These are phyloP conservation scores for Zoroaster sp. DNA, from an alignment of 53 echinoderm and acorn worm species.

Conservation along the genomic window DNA sequence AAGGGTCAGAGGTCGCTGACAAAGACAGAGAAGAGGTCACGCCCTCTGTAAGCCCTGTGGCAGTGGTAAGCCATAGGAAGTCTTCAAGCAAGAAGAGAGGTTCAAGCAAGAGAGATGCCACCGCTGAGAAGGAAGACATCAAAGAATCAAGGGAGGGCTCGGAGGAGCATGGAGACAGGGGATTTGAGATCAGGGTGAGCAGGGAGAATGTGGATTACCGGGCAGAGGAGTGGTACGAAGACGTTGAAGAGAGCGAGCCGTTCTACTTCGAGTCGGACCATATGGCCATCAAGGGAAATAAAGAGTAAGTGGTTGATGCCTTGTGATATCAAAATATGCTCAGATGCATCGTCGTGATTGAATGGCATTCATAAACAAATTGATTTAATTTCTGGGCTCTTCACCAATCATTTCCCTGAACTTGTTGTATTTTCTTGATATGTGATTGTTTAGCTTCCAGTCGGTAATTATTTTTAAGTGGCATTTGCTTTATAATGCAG, in stretches of 20 bases:
- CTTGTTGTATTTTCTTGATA: no score
- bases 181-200: neutral
- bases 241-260: conserved; percentile 85
- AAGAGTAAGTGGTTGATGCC: conserved; percentile 80
- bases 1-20: neutral
- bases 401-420: no score
- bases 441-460: no score
- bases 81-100: conserved; percentile 5
- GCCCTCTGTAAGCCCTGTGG: conserved; percentile 3
- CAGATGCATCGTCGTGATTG: no score
- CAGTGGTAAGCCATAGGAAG: neutral
- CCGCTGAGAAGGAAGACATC: neutral
- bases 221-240: conserved; percentile 81
- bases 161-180: neutral
- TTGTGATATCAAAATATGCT: no score
- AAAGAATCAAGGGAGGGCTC: neutral
- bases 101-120: neutral
- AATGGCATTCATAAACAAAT: no score
- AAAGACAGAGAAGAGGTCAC: conserved; percentile 16
- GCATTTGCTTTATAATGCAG: no score
- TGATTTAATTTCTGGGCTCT: no score
- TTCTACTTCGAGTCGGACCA: conserved; percentile 99
- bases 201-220: conserved; percentile 68
- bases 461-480: no score
- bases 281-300: conserved; percentile 94